These are phyloP conservation scores for Sitobion miscanthi DNA, from an alignment of 1,140 invertebrate species.

Conservation along the genomic window DNA sequence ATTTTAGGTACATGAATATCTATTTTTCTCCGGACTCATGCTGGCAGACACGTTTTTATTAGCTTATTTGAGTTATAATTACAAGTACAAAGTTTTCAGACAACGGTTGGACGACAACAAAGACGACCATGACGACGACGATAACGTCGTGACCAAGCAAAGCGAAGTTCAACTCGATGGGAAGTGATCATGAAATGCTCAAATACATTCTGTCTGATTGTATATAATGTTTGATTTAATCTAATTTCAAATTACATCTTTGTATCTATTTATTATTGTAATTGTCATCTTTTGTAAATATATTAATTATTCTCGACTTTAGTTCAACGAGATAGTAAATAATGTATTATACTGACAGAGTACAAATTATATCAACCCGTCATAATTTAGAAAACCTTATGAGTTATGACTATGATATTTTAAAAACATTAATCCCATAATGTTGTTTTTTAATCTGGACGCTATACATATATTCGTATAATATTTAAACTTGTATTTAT, in stretches of 20 bases:
- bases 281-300: no score
- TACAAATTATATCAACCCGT: background rate
- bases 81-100: conserved; percentile 63
- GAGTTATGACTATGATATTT: no score
- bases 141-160: background rate
- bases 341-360: no score
- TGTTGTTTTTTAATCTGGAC: background rate
- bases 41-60: conserved; percentile 81
- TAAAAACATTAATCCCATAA: no score
- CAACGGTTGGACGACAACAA: background rate
- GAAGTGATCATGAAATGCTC: background rate
- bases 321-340: no score
- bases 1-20: conserved; percentile 82
- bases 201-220: background rate
- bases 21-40: conserved; percentile 88
- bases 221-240: no score
- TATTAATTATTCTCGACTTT: no score
- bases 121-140: background rate
- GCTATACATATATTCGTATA: no score
- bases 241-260: no score
- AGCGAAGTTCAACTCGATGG: background rate
- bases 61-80: conserved; percentile 74
- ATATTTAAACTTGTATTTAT: no score
- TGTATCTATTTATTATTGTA: no score
- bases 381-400: background rate